These are phyloP conservation scores for Achroia grisella DNA, from an alignment of 1,140 invertebrate genomes.

Conservation along the genomic window DNA sequence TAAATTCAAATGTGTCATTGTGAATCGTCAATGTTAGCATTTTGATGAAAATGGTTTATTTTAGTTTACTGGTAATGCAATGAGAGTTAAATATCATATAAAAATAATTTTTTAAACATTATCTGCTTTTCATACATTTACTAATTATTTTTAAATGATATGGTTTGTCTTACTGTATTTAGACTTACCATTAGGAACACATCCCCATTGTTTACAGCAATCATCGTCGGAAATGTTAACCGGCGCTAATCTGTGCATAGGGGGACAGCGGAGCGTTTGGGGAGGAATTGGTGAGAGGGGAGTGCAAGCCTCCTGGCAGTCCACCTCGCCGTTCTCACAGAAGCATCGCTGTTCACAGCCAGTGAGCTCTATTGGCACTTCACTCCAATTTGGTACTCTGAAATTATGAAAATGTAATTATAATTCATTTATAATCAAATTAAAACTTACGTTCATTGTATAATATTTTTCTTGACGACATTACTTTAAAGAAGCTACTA, in stretches of 20 bases:
- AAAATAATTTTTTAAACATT: no score
- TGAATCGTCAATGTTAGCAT: no score
- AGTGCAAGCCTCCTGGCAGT: constrained; percentile 86
- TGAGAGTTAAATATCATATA: no score
- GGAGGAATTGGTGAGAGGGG: constrained; percentile 84
- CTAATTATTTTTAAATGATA: no score
- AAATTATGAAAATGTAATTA: constrained; percentile 5
- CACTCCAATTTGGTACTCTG: constrained; percentile 79
- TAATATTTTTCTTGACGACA: no score
- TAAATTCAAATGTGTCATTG: no score
- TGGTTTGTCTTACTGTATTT: neutral
- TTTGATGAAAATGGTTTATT: no score
- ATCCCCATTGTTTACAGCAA: constrained; percentile 86
- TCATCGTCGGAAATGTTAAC: constrained; percentile 83
- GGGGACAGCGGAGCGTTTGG: constrained; percentile 79
- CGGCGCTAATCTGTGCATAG: constrained; percentile 76
- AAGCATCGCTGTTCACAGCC: constrained; percentile 90
- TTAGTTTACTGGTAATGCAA: no score
- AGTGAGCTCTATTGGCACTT: constrained; percentile 77
- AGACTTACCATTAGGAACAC: constrained; percentile 63
- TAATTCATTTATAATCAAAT: neutral
- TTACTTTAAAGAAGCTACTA: no score
- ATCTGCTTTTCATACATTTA: no score
- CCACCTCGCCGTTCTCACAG: constrained; percentile 89
- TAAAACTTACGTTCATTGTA: no score